phyloP scores from a whole-genome alignment of 2,797 vertebrate genomes.

The Serranus cabrilla region DNA sequence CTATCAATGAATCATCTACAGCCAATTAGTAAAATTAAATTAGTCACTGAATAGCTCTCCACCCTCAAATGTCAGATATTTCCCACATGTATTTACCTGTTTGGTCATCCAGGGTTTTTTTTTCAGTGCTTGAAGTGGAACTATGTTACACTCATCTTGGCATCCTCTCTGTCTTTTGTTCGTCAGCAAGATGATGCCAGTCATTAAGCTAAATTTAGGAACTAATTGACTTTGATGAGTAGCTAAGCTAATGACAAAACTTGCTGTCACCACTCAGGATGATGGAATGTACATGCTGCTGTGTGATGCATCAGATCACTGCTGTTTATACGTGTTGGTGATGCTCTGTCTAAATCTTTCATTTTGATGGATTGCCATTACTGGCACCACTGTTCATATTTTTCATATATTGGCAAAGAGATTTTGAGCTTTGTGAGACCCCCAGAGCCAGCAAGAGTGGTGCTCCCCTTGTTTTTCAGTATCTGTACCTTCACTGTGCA shows the following conservation, averaged over 20 bases:
- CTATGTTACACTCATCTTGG: neutral
- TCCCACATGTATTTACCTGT: slow-evolving; percentile 13
- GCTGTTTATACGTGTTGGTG: slow-evolving; percentile 1
- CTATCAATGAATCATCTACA: neutral
- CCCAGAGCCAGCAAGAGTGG: neutral
- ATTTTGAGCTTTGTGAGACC: slow-evolving; percentile 20
- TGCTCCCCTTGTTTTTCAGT: slow-evolving; percentile 1
- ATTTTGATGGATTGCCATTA: slow-evolving; percentile 4
- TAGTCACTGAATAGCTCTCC: neutral
- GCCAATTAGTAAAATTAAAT: neutral
- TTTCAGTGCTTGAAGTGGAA: neutral
- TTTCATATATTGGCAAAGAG: slow-evolving; percentile 8
- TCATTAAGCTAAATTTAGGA: neutral
- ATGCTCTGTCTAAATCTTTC: slow-evolving; percentile 9
- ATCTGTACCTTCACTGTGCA: slow-evolving; percentile 44
- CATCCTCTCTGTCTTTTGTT: neutral
- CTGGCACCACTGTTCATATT: slow-evolving; percentile 14
- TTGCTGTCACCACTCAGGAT: neutral
- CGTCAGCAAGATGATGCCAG: neutral
- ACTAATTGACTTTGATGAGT: neutral
- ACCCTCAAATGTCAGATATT: slow-evolving; percentile 2
- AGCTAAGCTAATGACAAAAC: slow-evolving; percentile 2
- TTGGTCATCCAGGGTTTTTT: slow-evolving; percentile 5
- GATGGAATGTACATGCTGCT: neutral
- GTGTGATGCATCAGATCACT: neutral